Conservation (phyloP, 2,888 invertebrate species). For the Sphaerolaimus hirsutus region DNA sequence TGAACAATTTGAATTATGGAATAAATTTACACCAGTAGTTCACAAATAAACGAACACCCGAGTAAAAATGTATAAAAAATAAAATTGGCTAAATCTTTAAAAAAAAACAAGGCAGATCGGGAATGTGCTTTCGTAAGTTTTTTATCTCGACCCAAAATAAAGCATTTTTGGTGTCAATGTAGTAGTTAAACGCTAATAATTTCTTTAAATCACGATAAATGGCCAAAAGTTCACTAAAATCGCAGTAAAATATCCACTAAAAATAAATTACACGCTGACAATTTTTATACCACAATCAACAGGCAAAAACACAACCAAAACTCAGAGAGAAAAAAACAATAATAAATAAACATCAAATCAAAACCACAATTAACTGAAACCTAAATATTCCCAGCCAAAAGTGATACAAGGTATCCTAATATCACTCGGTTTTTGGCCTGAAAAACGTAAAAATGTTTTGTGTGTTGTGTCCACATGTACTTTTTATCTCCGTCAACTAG, state of each 20-base stretch:
- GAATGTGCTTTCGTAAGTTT: no score
- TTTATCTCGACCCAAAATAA: no score
- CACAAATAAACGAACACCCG: not conserved
- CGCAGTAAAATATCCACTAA: no score
- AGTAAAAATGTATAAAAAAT: not conserved
- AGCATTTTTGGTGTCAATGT: no score
- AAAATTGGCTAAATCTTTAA: not conserved
- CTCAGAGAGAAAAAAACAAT: not conserved
- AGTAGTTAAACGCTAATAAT: no score
- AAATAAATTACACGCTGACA: no score
- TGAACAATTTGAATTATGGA: no score
- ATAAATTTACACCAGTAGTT: not conserved
- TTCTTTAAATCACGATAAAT: no score
- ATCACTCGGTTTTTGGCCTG: conserved; percentile 2
- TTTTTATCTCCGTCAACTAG: no score
- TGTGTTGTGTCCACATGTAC: no score
- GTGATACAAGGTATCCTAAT: not conserved
- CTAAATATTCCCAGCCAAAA: not conserved
- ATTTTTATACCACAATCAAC: not conserved
- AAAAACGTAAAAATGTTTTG: not conserved
- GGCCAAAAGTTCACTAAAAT: no score
- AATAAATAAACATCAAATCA: not conserved
- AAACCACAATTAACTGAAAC: not conserved
- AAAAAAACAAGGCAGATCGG: no score
- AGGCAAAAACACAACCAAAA: not conserved